Evolutionary conservation across 2,797 vertebrate genomes (phyloP).

Genomic region (Anas capensis): DNA sequence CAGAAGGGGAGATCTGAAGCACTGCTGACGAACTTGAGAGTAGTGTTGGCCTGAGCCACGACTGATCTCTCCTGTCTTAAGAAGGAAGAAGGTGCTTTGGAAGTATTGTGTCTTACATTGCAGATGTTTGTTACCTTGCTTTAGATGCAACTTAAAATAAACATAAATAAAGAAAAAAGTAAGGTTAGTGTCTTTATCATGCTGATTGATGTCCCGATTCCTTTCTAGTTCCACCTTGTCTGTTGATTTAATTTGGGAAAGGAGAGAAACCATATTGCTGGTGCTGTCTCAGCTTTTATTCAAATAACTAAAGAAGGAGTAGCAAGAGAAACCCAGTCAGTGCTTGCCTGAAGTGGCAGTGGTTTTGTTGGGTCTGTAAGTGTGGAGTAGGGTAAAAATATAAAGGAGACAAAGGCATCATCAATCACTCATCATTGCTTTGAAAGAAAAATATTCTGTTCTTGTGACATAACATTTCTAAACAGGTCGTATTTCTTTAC

Average conservation of each 20-base stretch:
- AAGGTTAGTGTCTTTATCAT: background rate
- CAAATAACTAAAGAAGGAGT: background rate
- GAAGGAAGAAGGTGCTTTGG: background rate
- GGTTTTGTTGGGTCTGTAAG: too few relatives aligned
- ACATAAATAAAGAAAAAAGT: background rate
- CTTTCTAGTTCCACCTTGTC: background rate
- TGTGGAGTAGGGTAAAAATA: background rate
- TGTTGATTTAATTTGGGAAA: background rate
- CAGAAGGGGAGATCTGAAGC: background rate
- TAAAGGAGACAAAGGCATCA: background rate
- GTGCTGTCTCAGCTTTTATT: background rate
- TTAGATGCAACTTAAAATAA: background rate
- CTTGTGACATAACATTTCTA: background rate
- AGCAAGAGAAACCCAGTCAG: background rate
- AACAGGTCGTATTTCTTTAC: background rate
- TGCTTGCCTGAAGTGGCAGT: background rate
- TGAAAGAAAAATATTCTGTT: background rate
- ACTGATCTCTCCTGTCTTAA: background rate
- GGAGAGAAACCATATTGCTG: background rate
- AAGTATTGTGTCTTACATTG: background rate
- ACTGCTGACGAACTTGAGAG: background rate
- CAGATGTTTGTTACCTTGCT: background rate
- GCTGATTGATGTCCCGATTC: background rate
- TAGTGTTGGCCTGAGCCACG: background rate
- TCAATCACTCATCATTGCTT: background rate